phyloP scores from a whole-genome alignment of 1,140 invertebrate species.

The Mamestra configurata region DNA sequence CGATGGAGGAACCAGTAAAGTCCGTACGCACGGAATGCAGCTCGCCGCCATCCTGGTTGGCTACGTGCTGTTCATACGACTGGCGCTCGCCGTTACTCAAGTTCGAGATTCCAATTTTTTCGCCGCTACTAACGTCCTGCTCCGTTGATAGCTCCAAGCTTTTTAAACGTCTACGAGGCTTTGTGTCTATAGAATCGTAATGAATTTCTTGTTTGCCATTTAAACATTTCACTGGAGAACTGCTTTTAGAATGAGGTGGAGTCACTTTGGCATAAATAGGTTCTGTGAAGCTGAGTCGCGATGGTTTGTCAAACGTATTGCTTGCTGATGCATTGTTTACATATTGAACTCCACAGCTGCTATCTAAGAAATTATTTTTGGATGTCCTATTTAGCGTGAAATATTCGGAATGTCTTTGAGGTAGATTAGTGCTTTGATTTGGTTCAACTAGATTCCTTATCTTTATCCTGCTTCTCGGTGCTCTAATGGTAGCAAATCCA shows the following conservation, averaged over 20 bases:
- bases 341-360: conserved; percentile 82
- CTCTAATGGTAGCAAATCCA: conserved; percentile 94
- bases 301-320: conserved; percentile 72
- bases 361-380: conserved; percentile 84
- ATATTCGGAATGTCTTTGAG: conserved; percentile 86
- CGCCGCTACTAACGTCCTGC: conserved; percentile 66
- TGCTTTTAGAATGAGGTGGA: conserved; percentile 77
- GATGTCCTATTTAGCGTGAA: conserved; percentile 85
- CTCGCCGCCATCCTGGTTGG: conserved; percentile 76
- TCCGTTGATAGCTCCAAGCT: conserved; percentile 77
- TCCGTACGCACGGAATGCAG: conserved; percentile 84
- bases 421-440: conserved; percentile 79
- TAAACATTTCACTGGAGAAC: conserved; percentile 77
- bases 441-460: conserved; percentile 85
- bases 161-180: conserved; percentile 79
- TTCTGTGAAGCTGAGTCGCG: conserved; percentile 81
- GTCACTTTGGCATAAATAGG: conserved; percentile 87
- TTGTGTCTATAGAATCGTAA: conserved; percentile 87
- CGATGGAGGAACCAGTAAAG: conserved; percentile 77
- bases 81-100: conserved; percentile 81
- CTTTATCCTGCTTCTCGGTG: conserved; percentile 88
- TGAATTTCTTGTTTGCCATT: conserved; percentile 78
- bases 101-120: conserved; percentile 74
- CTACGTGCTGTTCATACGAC: conserved; percentile 72
- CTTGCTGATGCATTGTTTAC: conserved; percentile 68